These are phyloP conservation scores for Metopolophium dirhodum DNA, from an alignment of 1,140 invertebrate species.

Conservation along the genomic window DNA sequence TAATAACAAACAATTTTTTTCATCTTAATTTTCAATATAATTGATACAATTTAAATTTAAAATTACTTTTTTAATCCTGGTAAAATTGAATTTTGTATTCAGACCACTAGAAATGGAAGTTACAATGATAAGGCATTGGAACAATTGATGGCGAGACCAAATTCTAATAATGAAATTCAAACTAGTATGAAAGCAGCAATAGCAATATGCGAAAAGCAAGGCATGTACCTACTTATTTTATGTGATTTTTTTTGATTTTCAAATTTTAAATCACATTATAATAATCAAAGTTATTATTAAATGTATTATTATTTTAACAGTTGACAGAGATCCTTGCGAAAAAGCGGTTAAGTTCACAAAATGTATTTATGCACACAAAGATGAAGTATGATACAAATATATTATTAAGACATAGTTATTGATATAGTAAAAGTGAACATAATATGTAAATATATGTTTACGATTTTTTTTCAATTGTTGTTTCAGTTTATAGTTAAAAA, in stretches of 20 bases:
- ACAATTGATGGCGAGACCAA: background rate
- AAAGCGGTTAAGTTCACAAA: constrained; percentile 23
- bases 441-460: background rate
- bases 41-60: background rate
- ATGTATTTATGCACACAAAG: background rate
- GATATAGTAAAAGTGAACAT: background rate
- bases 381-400: background rate
- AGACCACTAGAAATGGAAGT: background rate
- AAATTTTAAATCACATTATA: background rate
- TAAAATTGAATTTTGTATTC: background rate
- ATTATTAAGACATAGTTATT: background rate
- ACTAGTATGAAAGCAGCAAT: background rate
- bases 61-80: background rate
- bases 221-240: background rate
- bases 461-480: background rate
- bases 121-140: background rate
- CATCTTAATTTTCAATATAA: background rate
- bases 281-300: background rate
- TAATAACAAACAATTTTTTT: background rate
- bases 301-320: background rate
- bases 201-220: background rate
- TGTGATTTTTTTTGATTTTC: background rate
- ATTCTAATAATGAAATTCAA: background rate
- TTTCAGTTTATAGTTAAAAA: background rate
- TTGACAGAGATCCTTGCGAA: background rate